Evolutionary conservation across 1,140 invertebrate genomes (phyloP).

Genomic region (Eumeta japonica): DNA sequence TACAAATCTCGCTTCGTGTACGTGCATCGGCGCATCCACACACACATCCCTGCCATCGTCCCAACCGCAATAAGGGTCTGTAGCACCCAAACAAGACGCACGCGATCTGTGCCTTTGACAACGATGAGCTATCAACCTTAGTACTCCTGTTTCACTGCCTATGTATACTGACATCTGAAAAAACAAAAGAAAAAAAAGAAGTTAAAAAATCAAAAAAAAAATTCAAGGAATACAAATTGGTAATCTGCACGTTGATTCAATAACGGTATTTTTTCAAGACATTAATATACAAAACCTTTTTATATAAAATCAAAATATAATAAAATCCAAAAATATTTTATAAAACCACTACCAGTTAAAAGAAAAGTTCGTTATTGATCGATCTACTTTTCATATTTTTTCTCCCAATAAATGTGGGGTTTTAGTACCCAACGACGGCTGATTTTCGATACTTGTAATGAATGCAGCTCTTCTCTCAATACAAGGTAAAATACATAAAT

Average conservation of each 20-base stretch:
- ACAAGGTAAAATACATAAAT: too few species aligned
- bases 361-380: too few species aligned
- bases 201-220: neutral
- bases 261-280: neutral
- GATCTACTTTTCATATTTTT: too few species aligned
- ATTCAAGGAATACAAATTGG: too few species aligned
- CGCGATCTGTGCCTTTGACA: slow-evolving; percentile 72
- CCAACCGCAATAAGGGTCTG: slow-evolving; percentile 95
- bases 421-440: too few species aligned
- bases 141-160: slow-evolving; percentile 69
- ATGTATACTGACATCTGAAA: slow-evolving; percentile 76
- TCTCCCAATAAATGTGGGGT: too few species aligned
- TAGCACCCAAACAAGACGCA: slow-evolving; percentile 75
- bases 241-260: neutral
- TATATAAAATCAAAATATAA: too few species aligned
- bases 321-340: too few species aligned
- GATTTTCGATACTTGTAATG: too few species aligned
- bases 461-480: too few species aligned
- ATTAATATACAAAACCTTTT: neutral
- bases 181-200: neutral
- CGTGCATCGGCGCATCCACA: slow-evolving; percentile 60
- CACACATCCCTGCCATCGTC: slow-evolving; percentile 73
- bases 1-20: slow-evolving; percentile 70
- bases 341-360: too few species aligned
- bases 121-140: slow-evolving; percentile 74